Evolutionary conservation across 2,113 vertebrate genomes (phyloP).

Genomic region (Lichenostomus cassidix): DNA sequence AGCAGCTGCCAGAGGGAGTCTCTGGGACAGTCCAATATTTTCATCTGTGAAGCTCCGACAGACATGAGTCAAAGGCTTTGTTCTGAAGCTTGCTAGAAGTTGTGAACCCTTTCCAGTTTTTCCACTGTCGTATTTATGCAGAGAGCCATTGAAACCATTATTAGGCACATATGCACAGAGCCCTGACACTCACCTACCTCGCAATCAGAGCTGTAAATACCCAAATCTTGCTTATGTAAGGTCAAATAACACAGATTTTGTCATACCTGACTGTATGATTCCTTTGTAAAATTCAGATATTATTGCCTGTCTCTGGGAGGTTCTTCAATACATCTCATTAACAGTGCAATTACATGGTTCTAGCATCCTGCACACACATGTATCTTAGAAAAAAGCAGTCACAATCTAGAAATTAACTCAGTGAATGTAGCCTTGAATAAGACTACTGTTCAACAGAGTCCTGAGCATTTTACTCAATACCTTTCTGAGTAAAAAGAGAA

Average conservation of each 20-base stretch:
- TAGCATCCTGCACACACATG: neutral
- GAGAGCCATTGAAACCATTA: neutral
- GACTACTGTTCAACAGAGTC: neutral
- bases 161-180: neutral
- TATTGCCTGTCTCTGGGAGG: neutral
- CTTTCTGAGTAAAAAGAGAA: neutral
- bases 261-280: neutral
- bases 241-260: neutral
- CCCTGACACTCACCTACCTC: neutral
- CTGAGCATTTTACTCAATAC: neutral
- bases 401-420: neutral
- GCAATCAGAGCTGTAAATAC: neutral
- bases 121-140: neutral
- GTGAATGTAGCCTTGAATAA: neutral
- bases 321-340: neutral
- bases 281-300: neutral
- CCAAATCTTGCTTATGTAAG: rapidly evolving
- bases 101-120: neutral
- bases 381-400: neutral
- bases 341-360: neutral
- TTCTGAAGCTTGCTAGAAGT: neutral
- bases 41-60: neutral
- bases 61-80: neutral
- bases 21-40: neutral
- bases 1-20: neutral